Percentiles rank a stretch among this genome's conserved stretches.
These are phyloP conservation scores for Uloborus diversus DNA, from an alignment of 1,140 invertebrate genomes.

Conservation along the genomic window DNA sequence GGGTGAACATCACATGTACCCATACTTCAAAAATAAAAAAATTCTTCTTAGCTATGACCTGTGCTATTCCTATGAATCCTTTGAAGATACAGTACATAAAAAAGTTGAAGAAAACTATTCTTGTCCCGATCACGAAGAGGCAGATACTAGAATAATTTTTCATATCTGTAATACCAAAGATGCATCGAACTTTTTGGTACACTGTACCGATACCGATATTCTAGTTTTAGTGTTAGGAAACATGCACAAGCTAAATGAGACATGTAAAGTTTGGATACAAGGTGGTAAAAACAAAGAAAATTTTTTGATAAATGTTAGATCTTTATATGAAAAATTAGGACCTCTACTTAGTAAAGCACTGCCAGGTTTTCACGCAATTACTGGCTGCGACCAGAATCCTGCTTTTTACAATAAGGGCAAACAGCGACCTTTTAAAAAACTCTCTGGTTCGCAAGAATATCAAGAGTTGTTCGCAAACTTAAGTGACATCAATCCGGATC, in stretches of 20 bases:
- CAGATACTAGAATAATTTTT: slow-evolving; percentile 28
- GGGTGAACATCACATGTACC: background rate
- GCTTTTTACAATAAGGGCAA: slow-evolving; percentile 5
- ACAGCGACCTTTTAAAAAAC: background rate
- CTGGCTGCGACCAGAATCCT: background rate
- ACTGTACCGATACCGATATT: too few relatives aligned
- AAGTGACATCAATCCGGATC: background rate
- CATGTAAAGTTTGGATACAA: too few relatives aligned
- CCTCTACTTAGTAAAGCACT: too few relatives aligned
- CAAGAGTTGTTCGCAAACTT: background rate
- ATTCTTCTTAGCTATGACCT: background rate
- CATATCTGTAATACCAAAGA: background rate
- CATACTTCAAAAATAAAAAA: slow-evolving; percentile 8
- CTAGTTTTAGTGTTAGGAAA: too few relatives aligned
- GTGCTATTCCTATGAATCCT: background rate
- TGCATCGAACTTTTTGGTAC: too few relatives aligned
- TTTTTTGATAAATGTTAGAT: too few relatives aligned
- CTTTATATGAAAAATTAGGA: too few relatives aligned
- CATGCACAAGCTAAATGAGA: too few relatives aligned
- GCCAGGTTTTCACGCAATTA: too few relatives aligned
- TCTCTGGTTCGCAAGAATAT: background rate
- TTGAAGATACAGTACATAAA: background rate
- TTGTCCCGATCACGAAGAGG: slow-evolving; percentile 10
- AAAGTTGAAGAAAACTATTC: background rate
- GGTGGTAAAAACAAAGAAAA: too few relatives aligned